Percentiles rank a stretch among this genome's conserved stretches.
phyloP scores from a whole-genome alignment of 2,797 vertebrate genomes.

The Myiothlypis chrysogaster region DNA sequence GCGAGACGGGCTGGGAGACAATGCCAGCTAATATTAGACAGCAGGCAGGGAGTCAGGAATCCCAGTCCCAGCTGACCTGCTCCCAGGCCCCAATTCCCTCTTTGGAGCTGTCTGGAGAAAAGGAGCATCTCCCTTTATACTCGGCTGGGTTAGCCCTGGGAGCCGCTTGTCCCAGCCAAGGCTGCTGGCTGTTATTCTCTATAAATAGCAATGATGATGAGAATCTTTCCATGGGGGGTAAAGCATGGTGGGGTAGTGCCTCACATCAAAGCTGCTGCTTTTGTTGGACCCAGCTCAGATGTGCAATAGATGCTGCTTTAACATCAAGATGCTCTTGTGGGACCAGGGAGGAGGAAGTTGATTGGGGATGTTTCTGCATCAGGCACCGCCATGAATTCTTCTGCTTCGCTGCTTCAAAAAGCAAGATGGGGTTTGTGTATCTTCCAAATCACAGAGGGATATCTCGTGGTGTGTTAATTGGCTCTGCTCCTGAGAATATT shows the following conservation, averaged over 20 bases:
- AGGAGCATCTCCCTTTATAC: background rate
- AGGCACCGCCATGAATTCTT: background rate
- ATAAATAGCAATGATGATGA: slow-evolving; percentile 12
- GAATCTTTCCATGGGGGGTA: background rate
- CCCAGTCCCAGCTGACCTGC: slow-evolving; percentile 1
- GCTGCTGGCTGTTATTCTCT: slow-evolving; percentile 4
- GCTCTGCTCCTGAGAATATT: slow-evolving; percentile 48
- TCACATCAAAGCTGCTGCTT: background rate
- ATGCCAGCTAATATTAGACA: slow-evolving; percentile 27
- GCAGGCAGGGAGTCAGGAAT: slow-evolving; percentile 56
- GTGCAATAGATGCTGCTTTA: background rate
- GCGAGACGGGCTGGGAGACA: slow-evolving; percentile 25
- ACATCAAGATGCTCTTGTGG: background rate
- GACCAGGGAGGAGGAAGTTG: background rate
- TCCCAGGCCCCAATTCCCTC: slow-evolving; percentile 18
- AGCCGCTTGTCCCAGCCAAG: background rate
- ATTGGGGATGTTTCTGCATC: background rate
- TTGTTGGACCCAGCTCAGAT: background rate
- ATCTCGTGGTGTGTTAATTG: slow-evolving; percentile 47
- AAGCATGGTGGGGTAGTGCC: background rate
- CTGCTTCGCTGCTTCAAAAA: slow-evolving; percentile 13
- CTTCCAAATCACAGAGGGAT: slow-evolving; percentile 38
- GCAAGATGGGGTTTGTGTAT: background rate
- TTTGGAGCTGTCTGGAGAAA: slow-evolving; percentile 11
- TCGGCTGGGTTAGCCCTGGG: background rate